Conservation (phyloP, 2,888 invertebrate species). For the Standfussiana lucernea region DNA sequence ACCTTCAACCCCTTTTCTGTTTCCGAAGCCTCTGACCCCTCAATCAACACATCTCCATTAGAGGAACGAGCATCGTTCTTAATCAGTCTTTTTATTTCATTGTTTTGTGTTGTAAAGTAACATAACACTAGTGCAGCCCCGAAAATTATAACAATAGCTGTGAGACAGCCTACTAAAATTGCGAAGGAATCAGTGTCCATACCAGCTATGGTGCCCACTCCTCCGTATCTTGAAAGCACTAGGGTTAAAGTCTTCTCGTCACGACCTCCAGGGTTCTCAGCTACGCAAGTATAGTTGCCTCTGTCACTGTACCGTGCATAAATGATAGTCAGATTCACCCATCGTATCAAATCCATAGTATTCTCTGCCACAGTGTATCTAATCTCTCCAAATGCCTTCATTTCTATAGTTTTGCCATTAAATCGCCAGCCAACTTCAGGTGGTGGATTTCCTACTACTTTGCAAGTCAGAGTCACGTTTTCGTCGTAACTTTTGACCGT, state of each 20-base stretch:
- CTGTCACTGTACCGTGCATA: constrained; percentile 92
- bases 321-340: constrained; percentile 93
- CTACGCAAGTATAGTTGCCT: constrained; percentile 95
- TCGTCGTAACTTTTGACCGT: constrained; percentile 92
- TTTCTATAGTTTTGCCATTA: constrained; percentile 91
- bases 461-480: constrained; percentile 94
- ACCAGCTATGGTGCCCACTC: constrained; percentile 84
- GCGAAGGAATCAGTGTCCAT: constrained; percentile 89
- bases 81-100: constrained; percentile 90
- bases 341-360: constrained; percentile 88
- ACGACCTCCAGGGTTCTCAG: constrained; percentile 95
- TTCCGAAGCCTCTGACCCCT: constrained; percentile 93
- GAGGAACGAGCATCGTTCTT: constrained; percentile 91
- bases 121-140: constrained; percentile 87
- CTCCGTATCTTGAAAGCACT: constrained; percentile 87
- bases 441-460: constrained; percentile 94
- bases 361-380: constrained; percentile 88
- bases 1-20: constrained; percentile 95
- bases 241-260: constrained; percentile 94
- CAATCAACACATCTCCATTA: constrained; percentile 93
- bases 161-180: constrained; percentile 87
- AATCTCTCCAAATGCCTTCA: constrained; percentile 87
- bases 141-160: constrained; percentile 87
- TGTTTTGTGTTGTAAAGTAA: constrained; percentile 89
- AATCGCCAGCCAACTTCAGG: constrained; percentile 94